Evolutionary conservation across 2,888 invertebrate species (phyloP), one percentile per base, ranked within the genome.

Genomic region (Esperia sulphurella): DNA sequence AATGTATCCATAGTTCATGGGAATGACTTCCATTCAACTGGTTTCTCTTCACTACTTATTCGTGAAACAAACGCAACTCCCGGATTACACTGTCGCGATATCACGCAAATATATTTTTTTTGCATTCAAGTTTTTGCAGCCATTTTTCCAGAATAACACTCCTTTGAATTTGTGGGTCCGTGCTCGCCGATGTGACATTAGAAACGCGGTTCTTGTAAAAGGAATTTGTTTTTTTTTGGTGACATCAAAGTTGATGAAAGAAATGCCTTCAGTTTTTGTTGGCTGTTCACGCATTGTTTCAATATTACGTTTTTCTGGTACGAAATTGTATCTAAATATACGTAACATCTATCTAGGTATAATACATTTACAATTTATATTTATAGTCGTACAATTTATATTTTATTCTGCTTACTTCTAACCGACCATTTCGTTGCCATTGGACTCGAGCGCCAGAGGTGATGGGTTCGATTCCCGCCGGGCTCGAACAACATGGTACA

Each of bases 1-100:
- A 59, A 62, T 58, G 63, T 59, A 63, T 61, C 58, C 55, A 55
- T 58, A 49, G 62, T 65, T 57, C 53, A 56, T 55, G 46, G 57
- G 57, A n/a, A 35, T 35, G n/a, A n/a, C 56, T 63, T 50, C 58
- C 47, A 65, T 69, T 66, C 64, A 59, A 48, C 48, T 41, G 39
- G 39, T 9, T 39, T 37, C 7, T 39, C 39, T 14, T 14, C 33
- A 10, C 9, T 10, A 8, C 33, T 33, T 68, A 61, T 46, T 30
- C 46, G 39, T 47, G 41, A 53, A 47, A 53, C 47, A 48, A 53
- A 50, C 49, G 48, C 14, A 50, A 55, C 9, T 3, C 37, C 30
- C n/a, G 29, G 41, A 37, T 41, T 41, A 14, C 41, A 7, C 30
- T 31, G 37, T 30, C 14, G 39, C 39, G 39, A 14, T 14, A 13